phyloP scores from a whole-genome alignment of 2,888 invertebrate genomes.

The Leistus spinibarbis region DNA sequence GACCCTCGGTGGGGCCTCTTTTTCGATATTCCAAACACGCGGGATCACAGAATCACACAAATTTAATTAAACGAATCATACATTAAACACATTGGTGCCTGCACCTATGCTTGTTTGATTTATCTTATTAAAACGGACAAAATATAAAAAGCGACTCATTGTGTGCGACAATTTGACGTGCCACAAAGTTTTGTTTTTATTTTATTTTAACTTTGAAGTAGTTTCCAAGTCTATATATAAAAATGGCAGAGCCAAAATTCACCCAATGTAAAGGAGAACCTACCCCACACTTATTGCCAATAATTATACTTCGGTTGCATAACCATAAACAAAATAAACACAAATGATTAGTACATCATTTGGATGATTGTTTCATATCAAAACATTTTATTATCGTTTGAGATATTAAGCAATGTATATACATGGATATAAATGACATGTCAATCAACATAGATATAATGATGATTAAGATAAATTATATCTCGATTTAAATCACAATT shows the following conservation, averaged over 20 bases:
- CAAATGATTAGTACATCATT: neutral
- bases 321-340: neutral
- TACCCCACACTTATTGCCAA: neutral
- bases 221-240: neutral
- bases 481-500: neutral
- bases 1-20: constrained; percentile 5
- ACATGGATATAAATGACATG: neutral
- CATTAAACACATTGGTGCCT: too few relatives aligned
- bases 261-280: neutral
- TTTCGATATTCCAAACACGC: neutral
- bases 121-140: neutral
- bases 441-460: neutral
- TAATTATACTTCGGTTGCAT: neutral
- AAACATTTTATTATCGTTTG: neutral
- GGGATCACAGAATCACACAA: neutral
- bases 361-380: neutral
- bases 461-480: neutral
- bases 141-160: neutral
- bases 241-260: neutral
- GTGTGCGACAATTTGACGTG: neutral
- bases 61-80: neutral
- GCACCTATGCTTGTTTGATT: too few relatives aligned
- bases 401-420: neutral
- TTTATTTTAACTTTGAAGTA: neutral
- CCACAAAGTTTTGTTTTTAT: neutral